Base-by-base conservation (phyloP, 1,140 invertebrate species). In the Drosophila albomicans region DNA sequence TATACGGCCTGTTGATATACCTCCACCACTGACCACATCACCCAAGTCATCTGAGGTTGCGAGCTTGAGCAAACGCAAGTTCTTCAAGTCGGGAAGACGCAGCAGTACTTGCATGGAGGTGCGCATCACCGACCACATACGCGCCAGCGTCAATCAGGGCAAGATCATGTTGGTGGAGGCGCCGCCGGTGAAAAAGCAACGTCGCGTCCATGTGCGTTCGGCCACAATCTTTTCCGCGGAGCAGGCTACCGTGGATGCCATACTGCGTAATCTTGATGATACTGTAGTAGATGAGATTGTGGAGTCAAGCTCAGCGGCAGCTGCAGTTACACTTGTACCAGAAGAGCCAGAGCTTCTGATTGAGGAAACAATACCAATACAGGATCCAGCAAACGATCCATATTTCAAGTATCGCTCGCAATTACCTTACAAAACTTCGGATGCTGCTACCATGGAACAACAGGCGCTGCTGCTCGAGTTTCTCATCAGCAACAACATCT, bases 181-280 rank as follows among this genome's bases (percentile, higher is more conserved):
- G 1, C 35, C 35, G 45, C 49, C 61, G 7, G 64, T 71, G 5
- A 69, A 76, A 1, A 90, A 71, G 32, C 73, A 64, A 3, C 59
- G 87, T 20, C 32, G 64, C 25, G 66, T 88, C 25, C 80, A 78
- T 0, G 85, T 88, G 3, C 88, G 68, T 43, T 91, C 86, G 8
- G 56, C 81, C 0, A 81, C 85, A 1, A 76, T 82, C 46, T 92
- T 92, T 41, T 88, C 88, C 6, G 85, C 79, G 28, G 91, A 92
- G 68, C 91, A 92, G 59, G 87, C 86, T 5, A 91, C 81, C 7
- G 91, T 92, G 11, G 84, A 92, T 68, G 90, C 81, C 1, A 92
- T 92, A 32, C 61, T 92, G 0, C 81, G 82, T 11, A 91, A 86
- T 69, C 56, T 92, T 1, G 73, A 92, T 63, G 91, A 91, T 30